Percentiles rank a stretch among this genome's conserved stretches.
phyloP scores from a whole-genome alignment of 2,113 vertebrate genomes.

The Parus major region DNA sequence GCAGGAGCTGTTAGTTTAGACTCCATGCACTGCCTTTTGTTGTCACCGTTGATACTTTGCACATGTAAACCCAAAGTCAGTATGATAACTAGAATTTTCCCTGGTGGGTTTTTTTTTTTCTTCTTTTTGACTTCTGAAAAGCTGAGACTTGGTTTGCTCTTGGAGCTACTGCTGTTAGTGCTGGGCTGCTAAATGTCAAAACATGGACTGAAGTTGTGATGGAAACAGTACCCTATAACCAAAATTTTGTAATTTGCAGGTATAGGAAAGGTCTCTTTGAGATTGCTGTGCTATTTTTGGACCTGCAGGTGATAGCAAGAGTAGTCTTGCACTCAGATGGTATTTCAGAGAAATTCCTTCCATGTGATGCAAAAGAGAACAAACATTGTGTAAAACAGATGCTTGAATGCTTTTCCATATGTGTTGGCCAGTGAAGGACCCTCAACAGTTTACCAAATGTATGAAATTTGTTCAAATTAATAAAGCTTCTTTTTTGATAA shows the following conservation, averaged over 20 bases:
- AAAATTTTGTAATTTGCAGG: background rate
- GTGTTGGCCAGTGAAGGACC: background rate
- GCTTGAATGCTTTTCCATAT: background rate
- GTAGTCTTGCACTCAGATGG: background rate
- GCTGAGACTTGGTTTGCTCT: background rate
- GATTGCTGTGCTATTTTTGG: background rate
- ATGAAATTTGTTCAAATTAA: background rate
- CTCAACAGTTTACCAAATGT: background rate
- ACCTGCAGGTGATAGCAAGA: background rate
- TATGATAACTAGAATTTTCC: background rate
- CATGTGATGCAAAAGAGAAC: background rate
- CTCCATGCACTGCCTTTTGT: background rate
- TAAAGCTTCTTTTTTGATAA: background rate
- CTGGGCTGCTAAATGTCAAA: background rate
- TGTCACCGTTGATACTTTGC: background rate
- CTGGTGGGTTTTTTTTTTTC: background rate
- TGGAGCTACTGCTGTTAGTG: background rate
- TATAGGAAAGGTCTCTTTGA: background rate
- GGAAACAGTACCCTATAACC: background rate
- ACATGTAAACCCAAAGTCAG: background rate
- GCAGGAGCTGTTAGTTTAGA: background rate
- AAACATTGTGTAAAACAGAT: background rate
- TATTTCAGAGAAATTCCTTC: background rate
- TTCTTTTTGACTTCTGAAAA: background rate
- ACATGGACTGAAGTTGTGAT: background rate